Conservation (phyloP, 1,140 invertebrate species). For the Microplitis mediator region DNA sequence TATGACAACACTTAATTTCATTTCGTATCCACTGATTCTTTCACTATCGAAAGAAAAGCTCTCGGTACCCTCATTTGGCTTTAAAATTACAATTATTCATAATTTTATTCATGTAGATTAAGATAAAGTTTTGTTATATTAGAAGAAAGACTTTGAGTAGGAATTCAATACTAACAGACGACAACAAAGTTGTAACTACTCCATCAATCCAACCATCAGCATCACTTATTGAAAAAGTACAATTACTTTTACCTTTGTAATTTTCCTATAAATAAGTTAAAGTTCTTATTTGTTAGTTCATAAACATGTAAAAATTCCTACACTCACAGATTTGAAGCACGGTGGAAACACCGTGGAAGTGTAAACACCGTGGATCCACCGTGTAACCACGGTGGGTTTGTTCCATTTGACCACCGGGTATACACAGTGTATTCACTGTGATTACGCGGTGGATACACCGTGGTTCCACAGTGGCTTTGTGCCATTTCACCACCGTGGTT, state of each 20-base stretch:
- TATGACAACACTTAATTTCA: conserved; percentile 22
- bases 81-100: background rate
- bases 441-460: too few species aligned
- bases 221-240: conserved; percentile 57
- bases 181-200: conserved; percentile 51
- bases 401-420: too few species aligned
- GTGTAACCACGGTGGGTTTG: too few species aligned
- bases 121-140: background rate
- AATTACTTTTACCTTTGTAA: conserved; percentile 49
- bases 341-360: too few species aligned
- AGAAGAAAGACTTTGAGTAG: background rate
- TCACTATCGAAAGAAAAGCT: conserved; percentile 53
- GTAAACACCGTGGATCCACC: too few species aligned
- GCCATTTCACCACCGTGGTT: too few species aligned
- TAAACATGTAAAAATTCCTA: too few species aligned
- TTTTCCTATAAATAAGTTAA: conserved; percentile 48
- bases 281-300: background rate
- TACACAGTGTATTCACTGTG: too few species aligned
- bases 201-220: conserved; percentile 58
- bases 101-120: background rate
- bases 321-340: too few species aligned
- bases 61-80: conserved; percentile 35
- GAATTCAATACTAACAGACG: conserved; percentile 17
- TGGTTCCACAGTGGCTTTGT: too few species aligned
- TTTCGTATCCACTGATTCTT: conserved; percentile 47